Conservation (phyloP, 2,888 invertebrate species). For the Epinotia ramella region DNA sequence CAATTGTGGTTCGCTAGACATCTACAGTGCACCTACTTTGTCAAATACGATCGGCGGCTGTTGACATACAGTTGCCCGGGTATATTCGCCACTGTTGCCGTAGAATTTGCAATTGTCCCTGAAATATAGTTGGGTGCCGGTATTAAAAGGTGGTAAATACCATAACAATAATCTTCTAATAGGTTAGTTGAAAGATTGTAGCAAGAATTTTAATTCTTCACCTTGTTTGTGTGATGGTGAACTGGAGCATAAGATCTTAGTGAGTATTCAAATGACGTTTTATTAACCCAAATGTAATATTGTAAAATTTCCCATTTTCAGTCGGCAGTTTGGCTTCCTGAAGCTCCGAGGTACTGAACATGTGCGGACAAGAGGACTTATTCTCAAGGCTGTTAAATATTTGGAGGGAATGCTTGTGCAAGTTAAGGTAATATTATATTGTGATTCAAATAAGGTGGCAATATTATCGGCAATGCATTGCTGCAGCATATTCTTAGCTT, state of each 20-base stretch:
- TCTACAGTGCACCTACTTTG: conserved; percentile 16
- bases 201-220: neutral
- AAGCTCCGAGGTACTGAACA: conserved; percentile 93
- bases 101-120: neutral
- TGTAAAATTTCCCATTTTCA: conserved; percentile 75
- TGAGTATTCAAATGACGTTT: neutral
- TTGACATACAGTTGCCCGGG: conserved; percentile 12
- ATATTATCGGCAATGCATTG: too few species aligned
- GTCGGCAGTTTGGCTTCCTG: conserved; percentile 96
- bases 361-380: conserved; percentile 91
- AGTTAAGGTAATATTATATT: conserved; percentile 81
- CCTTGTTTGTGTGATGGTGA: neutral
- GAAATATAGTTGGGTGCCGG: neutral
- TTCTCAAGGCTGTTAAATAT: conserved; percentile 94
- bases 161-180: neutral
- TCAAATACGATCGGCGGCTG: conserved; percentile 12
- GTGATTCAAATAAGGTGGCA: too few species aligned
- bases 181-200: neutral
- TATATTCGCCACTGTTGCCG: neutral
- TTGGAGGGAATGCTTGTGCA: conserved; percentile 94
- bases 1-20: neutral
- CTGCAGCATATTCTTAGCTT: neutral
- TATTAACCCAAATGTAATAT: neutral
- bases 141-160: neutral
- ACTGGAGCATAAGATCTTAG: neutral